Evolutionary conservation across 2,888 invertebrate species (phyloP).

Genomic region (Latrodectus hesperus): DNA sequence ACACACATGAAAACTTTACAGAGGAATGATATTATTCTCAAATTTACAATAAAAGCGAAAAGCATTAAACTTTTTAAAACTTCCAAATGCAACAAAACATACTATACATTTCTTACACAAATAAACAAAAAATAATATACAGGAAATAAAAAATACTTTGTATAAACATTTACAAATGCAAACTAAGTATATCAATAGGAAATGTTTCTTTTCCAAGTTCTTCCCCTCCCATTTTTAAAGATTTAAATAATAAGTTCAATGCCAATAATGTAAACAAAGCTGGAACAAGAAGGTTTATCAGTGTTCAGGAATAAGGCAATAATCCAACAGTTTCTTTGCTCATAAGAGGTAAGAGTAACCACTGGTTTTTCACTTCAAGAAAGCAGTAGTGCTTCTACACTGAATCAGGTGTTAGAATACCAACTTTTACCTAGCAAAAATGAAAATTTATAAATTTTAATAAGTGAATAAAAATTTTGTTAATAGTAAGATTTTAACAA

Average conservation of each 20-base stretch:
- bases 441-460: not conserved
- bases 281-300: slow-evolving; percentile 50
- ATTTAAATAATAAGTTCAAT: slow-evolving; percentile 27
- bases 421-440: slow-evolving; percentile 38
- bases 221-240: not conserved
- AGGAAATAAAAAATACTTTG: slow-evolving; percentile 43
- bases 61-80: slow-evolving; percentile 40
- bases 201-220: not conserved
- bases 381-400: slow-evolving; percentile 30
- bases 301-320: slow-evolving; percentile 64
- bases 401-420: slow-evolving; percentile 34
- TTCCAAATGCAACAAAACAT: slow-evolving; percentile 54
- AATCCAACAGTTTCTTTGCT: slow-evolving; percentile 56
- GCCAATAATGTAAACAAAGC: slow-evolving; percentile 33
- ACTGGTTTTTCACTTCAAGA: slow-evolving; percentile 34
- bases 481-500: too few species aligned
- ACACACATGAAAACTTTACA: slow-evolving; percentile 39
- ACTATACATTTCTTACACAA: slow-evolving; percentile 56
- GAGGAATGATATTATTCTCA: slow-evolving; percentile 47
- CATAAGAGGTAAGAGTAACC: slow-evolving; percentile 2
- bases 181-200: slow-evolving; percentile 14
- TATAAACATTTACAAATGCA: slow-evolving; percentile 66
- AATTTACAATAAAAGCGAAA: slow-evolving; percentile 19
- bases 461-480: too few species aligned
- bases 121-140: slow-evolving; percentile 46